Percentiles rank a stretch among this genome's conserved stretches.
Evolutionary conservation across 2,797 vertebrate genomes (phyloP).

Genomic region (Parotocinclus haroldoi): DNA sequence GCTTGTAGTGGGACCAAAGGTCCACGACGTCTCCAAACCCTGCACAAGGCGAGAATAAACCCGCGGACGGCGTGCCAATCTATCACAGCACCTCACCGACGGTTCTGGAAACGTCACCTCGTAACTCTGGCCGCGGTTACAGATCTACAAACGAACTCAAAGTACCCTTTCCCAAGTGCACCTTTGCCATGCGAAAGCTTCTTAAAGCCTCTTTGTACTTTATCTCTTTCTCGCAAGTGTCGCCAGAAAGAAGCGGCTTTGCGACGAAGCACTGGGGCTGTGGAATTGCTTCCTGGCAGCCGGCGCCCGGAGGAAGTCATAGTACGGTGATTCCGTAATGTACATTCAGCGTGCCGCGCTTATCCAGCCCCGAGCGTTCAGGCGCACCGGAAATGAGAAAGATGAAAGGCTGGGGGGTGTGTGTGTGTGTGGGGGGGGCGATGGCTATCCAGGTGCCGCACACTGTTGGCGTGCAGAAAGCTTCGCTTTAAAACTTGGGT

Average conservation of each 20-base stretch:
- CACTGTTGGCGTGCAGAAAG: neutral
- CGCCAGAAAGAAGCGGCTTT: neutral
- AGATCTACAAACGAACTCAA: neutral
- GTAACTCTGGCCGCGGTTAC: too few relatives aligned
- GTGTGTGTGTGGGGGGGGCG: too few relatives aligned
- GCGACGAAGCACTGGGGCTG: constrained; percentile 21
- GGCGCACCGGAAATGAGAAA: constrained; percentile 55
- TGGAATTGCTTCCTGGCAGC: constrained; percentile 54
- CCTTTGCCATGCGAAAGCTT: constrained; percentile 2
- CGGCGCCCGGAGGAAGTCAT: constrained; percentile 64
- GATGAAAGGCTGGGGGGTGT: constrained; percentile 36
- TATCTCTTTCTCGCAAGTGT: constrained; percentile 11
- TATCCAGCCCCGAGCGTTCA: constrained; percentile 52
- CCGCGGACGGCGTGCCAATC: too few relatives aligned
- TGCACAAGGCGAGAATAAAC: too few relatives aligned
- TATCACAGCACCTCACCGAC: too few relatives aligned
- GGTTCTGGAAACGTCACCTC: too few relatives aligned
- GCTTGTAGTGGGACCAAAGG: too few relatives aligned
- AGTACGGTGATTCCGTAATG: constrained; percentile 56
- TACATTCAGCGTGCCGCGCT: constrained; percentile 53
- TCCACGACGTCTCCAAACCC: too few relatives aligned
- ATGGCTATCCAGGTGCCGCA: constrained; percentile 29
- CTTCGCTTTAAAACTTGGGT: constrained; percentile 4
- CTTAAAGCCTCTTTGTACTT: neutral
- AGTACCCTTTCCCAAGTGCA: neutral